Percentiles rank a stretch among this genome's conserved stretches.
phyloP scores from a whole-genome alignment of 2,113 vertebrate species.

The Mus musculus region GRCm39 chr5:119708001-119708500 shows the following conservation, averaged over 20 bases:
- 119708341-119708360: conserved; percentile 86
- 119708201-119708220: conserved; percentile 74
- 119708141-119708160: neutral
- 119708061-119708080: neutral
- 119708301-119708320: conserved; percentile 69
- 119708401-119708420: conserved; percentile 86
- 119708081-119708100: conserved; percentile 41
- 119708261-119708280: conserved; percentile 68
- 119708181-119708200: conserved; percentile 4
- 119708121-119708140: neutral
- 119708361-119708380: conserved; percentile 83
- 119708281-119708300: neutral
- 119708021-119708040: conserved; percentile 29
- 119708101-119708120: conserved; percentile 60
- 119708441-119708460: conserved; percentile 87
- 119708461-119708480: conserved; percentile 86
- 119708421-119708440: conserved; percentile 81
- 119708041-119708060: neutral
- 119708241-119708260: conserved; percentile 79
- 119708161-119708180: neutral
- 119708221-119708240: conserved; percentile 43
- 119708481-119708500: conserved; percentile 57
- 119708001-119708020: conserved; percentile 8
- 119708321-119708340: conserved; percentile 85
- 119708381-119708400: conserved; percentile 86